Evolutionary conservation across 1,140 invertebrate genomes (phyloP).

Genomic region (Ips typographus): DNA sequence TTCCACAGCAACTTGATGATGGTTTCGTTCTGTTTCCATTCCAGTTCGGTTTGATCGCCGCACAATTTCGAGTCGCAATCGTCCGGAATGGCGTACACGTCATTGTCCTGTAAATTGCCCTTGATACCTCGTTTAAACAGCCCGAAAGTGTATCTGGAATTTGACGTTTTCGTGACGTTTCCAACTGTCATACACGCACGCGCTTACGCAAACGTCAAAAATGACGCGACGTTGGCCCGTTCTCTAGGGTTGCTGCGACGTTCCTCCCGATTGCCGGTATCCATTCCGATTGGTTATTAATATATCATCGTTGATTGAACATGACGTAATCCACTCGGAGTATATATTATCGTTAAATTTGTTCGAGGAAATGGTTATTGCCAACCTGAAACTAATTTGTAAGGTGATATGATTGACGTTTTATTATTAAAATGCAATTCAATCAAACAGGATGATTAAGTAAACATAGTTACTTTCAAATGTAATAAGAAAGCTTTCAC

Average conservation of each 20-base stretch:
- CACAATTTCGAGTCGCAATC: slow-evolving; percentile 38
- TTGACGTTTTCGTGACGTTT: background rate
- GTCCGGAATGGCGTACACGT: slow-evolving; percentile 40
- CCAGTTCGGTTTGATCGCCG: slow-evolving; percentile 40
- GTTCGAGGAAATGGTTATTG: too few relatives aligned
- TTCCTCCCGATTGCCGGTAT: slow-evolving; percentile 22
- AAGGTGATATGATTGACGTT: too few relatives aligned
- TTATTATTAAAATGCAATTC: too few relatives aligned
- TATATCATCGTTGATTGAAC: background rate
- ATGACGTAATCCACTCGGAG: too few relatives aligned
- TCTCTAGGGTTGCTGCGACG: slow-evolving; percentile 34
- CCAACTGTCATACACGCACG: background rate
- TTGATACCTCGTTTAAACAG: slow-evolving; percentile 38
- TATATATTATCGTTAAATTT: too few relatives aligned
- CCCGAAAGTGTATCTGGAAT: slow-evolving; percentile 34
- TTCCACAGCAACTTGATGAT: slow-evolving; percentile 31
- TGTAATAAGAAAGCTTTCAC: too few relatives aligned
- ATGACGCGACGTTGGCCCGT: slow-evolving; percentile 34
- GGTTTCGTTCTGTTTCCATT: slow-evolving; percentile 37
- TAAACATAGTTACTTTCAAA: too few relatives aligned
- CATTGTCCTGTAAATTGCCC: slow-evolving; percentile 40
- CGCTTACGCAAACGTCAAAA: slow-evolving; percentile 37
- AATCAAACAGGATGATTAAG: too few relatives aligned
- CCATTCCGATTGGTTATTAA: slow-evolving; percentile 12
- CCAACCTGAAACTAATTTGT: too few relatives aligned